A percentile compares a stretch with the other conserved stretches of the same genome.
These are phyloP conservation scores for Noctua fimbriata DNA, from an alignment of 2,888 invertebrate genomes.

Conservation along the genomic window DNA sequence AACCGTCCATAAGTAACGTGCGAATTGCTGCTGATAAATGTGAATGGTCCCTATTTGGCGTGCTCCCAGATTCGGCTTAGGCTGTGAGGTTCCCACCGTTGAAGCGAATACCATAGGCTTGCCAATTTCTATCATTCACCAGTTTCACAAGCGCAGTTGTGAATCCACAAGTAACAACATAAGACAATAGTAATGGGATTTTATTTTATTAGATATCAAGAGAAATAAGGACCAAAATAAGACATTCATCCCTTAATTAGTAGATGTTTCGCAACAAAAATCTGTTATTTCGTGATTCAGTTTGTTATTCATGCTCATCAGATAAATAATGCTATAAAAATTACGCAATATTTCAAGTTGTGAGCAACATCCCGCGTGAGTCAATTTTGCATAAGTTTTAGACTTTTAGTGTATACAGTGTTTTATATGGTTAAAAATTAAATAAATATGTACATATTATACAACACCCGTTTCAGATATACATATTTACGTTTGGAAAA, in stretches of 20 bases:
- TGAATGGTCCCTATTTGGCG: conserved; percentile 41
- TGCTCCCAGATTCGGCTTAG: conserved; percentile 34
- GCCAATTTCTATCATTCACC: conserved; percentile 61
- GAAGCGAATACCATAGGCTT: conserved; percentile 47
- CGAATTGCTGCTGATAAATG: conserved; percentile 5
- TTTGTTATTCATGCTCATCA: background rate
- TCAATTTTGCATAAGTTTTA: conserved; percentile 8
- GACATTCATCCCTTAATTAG: background rate
- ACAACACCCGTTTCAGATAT: background rate
- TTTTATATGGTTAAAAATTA: background rate
- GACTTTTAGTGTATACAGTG: conserved; percentile 8
- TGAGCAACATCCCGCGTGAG: conserved; percentile 1
- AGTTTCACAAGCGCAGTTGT: conserved; percentile 54
- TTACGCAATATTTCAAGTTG: background rate
- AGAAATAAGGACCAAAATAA: background rate
- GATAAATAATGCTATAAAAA: background rate
- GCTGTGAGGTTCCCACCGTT: conserved; percentile 42
- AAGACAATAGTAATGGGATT: background rate
- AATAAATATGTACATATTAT: background rate
- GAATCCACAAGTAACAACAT: conserved; percentile 26
- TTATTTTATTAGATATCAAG: background rate
- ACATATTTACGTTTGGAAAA: background rate
- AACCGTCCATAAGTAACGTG: background rate
- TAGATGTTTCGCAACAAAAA: background rate
- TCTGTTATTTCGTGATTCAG: background rate